phyloP scores from a whole-genome alignment of 2,888 invertebrate genomes.

The Netelia fuscicornis region DNA sequence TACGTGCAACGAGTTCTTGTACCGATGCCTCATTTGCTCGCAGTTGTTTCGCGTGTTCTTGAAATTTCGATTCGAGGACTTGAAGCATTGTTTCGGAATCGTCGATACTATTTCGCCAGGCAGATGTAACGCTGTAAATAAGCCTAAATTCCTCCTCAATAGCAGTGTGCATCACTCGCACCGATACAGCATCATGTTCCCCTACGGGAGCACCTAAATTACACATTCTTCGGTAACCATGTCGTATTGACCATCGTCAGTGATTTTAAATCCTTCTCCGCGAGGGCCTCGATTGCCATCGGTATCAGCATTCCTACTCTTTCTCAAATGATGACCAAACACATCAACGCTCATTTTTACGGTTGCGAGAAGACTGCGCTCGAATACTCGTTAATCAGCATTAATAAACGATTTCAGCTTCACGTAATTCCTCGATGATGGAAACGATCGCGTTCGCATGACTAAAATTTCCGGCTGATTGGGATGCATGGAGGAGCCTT shows the following conservation, averaged over 20 bases:
- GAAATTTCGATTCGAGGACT: background rate
- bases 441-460: conserved; percentile 65
- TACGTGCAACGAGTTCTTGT: too few species aligned
- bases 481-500: conserved; percentile 59
- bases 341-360: conserved; percentile 37
- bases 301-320: background rate
- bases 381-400: background rate
- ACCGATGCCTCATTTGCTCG: too few species aligned
- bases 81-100: background rate
- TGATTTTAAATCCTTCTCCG: background rate
- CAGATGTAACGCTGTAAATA: background rate
- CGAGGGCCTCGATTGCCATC: background rate
- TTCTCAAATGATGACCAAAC: conserved; percentile 24
- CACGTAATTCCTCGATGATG: conserved; percentile 68
- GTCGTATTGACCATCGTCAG: background rate
- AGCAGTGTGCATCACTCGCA: background rate
- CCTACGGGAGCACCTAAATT: background rate
- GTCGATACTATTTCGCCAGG: background rate
- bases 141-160: background rate
- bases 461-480: conserved; percentile 63
- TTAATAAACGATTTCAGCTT: conserved; percentile 67
- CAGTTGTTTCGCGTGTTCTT: background rate
- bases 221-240: background rate
- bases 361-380: background rate
- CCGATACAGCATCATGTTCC: background rate